Base-by-base conservation (phyloP, 2,113 vertebrate species). In the Amblyornis subalaris region DNA sequence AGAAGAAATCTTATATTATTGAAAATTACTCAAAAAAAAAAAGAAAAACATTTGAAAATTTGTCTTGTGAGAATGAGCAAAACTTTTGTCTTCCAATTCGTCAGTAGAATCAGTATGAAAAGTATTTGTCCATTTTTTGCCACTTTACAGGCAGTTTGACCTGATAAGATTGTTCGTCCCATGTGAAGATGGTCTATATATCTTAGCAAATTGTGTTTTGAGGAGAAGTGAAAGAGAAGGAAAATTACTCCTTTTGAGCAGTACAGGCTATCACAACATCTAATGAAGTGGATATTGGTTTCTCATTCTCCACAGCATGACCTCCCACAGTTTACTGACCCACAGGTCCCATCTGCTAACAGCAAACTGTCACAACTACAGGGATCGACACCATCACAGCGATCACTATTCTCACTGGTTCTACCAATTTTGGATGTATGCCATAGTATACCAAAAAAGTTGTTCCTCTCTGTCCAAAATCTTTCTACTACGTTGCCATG, bases 331-430 rank as follows among this genome's bases (percentile, higher is more conserved):
- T 62, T 95, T 71, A 36, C 80, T 69, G 51, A 55, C 81, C 31
- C 51, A 28, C 17, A 54, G 65, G 35, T 94, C 77, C 54, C 61
- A 62, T 25, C 47, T 84, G 54, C 67, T 60, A 55, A 38, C 26
- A 82, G 66, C 36, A 93, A 62, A 70, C 18, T 33, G 2, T 38
- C 48, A 38, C 45, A 53, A 0, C 47, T 45, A 8, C 70, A 73
- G 45, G 48, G 26, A 26, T 36, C 26, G 33, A 42, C 25, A 44
- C 35, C 35, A 11, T 50, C 60, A 35, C 42, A 66, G 21, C 4
- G 9, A 57, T 50, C 3, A 1, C 60, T 61, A 0, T 20, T 77
- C 38, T 75, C 1, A 0, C 38, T 48, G 51, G 4, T 58, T 65
- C 75, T 73, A 12, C 35, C 50, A 24, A 3, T 58, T 86, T 62